Conservation (phyloP, 2,888 invertebrate genomes). For the Cantharis rustica region DNA sequence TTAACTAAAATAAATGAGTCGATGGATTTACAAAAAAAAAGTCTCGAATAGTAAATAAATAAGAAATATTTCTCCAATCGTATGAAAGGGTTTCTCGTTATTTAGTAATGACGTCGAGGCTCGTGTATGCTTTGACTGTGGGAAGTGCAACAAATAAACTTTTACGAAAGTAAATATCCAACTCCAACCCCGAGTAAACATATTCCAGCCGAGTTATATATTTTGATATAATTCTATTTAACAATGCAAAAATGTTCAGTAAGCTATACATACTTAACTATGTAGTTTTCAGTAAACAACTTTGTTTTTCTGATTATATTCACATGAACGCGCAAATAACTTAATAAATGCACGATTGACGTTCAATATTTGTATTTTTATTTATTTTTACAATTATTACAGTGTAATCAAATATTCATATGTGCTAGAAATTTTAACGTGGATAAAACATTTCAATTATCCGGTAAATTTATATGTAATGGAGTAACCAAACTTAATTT, state of each 20-base stretch:
- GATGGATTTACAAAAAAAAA: not conserved
- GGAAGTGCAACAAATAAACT: not conserved
- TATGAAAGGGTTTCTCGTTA: not conserved
- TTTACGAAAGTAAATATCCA: not conserved
- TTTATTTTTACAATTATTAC: not conserved
- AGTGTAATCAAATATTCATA: not conserved
- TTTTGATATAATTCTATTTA: not conserved
- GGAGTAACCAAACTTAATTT: no score
- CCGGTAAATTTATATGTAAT: not conserved
- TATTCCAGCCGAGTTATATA: not conserved
- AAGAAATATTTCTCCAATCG: not conserved
- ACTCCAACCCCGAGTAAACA: not conserved
- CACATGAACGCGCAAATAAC: not conserved
- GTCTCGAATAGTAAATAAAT: not conserved
- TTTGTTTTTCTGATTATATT: slow-evolving; percentile 4
- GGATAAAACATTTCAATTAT: not conserved
- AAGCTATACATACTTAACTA: not conserved
- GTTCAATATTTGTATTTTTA: not conserved
- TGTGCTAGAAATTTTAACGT: not conserved
- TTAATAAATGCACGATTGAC: not conserved
- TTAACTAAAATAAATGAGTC: not conserved
- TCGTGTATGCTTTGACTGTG: not conserved
- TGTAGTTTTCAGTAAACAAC: slow-evolving; percentile 5
- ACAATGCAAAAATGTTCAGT: not conserved
- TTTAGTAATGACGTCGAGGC: not conserved